A percentile compares a stretch with the other conserved stretches of the same genome.
Conservation (phyloP, 2,113 vertebrate species). For the Neogobius melanostomus region DNA sequence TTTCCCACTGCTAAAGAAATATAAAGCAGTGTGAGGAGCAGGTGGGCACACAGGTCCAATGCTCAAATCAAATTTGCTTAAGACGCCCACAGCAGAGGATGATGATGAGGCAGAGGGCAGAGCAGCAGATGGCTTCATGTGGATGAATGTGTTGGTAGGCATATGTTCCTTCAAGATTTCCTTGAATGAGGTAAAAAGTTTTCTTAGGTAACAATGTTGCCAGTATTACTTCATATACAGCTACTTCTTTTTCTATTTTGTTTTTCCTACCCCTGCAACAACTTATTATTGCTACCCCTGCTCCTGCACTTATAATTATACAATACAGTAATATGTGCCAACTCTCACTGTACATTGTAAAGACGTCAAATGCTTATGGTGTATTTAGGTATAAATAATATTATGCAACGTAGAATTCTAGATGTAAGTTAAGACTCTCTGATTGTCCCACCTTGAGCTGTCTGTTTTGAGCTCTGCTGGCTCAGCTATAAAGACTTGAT, state of each 20-base stretch:
- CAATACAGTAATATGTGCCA: no score
- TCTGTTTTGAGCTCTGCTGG: not conserved
- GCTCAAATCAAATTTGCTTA: slow-evolving; percentile 6
- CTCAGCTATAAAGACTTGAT: not conserved
- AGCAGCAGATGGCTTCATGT: not conserved
- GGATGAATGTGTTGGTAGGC: not conserved
- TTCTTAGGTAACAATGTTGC: no score
- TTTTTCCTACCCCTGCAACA: no score
- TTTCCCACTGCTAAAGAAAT: slow-evolving; percentile 24
- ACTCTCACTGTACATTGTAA: no score
- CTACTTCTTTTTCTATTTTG: no score
- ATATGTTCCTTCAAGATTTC: not conserved
- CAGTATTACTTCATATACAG: no score
- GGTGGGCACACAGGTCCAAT: not conserved
- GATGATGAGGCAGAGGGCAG: slow-evolving; percentile 3
- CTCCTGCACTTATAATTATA: no score
- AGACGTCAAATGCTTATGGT: no score
- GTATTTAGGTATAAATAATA: no score
- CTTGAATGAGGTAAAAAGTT: no score
- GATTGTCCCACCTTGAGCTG: not conserved
- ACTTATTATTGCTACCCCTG: no score
- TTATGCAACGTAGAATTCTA: no score
- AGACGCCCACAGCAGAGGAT: not conserved
- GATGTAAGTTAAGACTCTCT: not conserved
- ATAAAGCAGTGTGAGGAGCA: slow-evolving; percentile 8